These are phyloP conservation scores for Xestia ashworthii DNA, from an alignment of 2,888 invertebrate genomes.

Conservation along the genomic window DNA sequence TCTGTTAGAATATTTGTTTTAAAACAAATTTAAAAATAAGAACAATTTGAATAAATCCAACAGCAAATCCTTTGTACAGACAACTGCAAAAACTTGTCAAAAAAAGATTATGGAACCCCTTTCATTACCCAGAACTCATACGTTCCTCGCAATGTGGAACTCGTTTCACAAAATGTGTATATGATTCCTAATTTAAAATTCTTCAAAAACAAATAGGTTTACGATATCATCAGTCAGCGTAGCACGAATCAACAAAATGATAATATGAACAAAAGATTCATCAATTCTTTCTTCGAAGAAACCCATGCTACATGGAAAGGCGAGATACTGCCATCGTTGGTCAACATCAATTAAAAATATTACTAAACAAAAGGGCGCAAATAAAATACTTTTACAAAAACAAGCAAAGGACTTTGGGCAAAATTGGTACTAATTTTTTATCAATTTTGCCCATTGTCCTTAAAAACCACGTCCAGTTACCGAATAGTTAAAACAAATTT, in stretches of 20 bases:
- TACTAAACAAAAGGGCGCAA: not conserved
- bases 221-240: too few species aligned
- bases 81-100: not conserved
- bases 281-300: too few species aligned
- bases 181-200: too few species aligned
- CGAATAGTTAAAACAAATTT: too few species aligned
- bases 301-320: too few species aligned
- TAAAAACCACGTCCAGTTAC: too few species aligned
- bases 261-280: too few species aligned
- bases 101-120: not conserved
- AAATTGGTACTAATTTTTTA: not conserved
- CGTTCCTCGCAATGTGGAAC: not conserved
- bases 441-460: not conserved
- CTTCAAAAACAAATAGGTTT: too few species aligned
- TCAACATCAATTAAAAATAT: not conserved
- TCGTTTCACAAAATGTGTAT: too few species aligned
- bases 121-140: not conserved
- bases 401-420: not conserved
- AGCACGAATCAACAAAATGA: too few species aligned
- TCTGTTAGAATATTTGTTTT: too few species aligned
- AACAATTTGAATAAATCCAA: not conserved
- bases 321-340: not conserved
- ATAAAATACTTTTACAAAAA: not conserved
- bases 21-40: not conserved
- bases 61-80: too few species aligned